Percentiles rank a stretch among this genome's conserved stretches.
These are phyloP conservation scores for Lineus longissimus DNA, from an alignment of 1,140 invertebrate species.

Conservation along the genomic window DNA sequence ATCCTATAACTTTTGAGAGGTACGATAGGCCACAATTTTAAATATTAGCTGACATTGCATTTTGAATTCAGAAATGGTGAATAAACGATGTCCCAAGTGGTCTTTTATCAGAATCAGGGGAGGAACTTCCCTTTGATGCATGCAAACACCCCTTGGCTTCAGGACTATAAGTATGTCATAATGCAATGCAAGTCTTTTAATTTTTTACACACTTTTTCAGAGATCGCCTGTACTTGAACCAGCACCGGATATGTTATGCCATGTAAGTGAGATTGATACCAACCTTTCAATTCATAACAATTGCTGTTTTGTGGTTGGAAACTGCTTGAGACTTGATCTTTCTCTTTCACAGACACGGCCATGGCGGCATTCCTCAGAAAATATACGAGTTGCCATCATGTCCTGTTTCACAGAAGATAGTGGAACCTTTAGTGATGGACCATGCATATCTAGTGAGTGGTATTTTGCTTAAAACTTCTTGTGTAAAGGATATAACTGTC, in stretches of 20 bases:
- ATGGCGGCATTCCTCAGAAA: background rate
- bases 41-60: no score
- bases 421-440: background rate
- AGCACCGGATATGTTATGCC: background rate
- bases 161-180: background rate
- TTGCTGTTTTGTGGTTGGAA: background rate
- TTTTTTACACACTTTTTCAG: background rate
- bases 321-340: background rate
- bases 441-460: no score
- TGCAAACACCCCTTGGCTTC: no score
- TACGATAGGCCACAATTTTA: no score
- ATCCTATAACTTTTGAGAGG: constrained; percentile 6
- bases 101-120: no score
- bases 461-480: no score
- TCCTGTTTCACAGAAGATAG: constrained; percentile 7
- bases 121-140: no score
- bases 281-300: no score
- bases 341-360: background rate
- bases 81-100: no score
- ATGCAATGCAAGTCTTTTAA: background rate
- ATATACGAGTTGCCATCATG: background rate
- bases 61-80: no score
- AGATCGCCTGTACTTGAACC: constrained; percentile 1
- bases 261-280: background rate
- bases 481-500: no score